Evolutionary conservation across 2,797 vertebrate species (phyloP).

Genomic region (Peromyscus aztecus): DNA sequence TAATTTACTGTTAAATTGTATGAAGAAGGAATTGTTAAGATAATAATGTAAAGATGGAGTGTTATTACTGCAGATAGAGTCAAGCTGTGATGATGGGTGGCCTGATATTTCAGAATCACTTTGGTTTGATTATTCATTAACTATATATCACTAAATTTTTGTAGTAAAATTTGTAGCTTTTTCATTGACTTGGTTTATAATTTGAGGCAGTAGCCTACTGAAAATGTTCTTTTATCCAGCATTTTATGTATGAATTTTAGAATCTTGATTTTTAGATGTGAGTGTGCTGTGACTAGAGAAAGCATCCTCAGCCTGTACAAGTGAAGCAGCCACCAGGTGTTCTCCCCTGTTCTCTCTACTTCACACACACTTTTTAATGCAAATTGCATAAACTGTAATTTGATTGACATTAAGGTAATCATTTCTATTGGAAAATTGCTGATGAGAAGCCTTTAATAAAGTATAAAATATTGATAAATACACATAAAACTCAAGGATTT

Average conservation of each 20-base stretch:
- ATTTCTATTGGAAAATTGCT: conserved; percentile 37
- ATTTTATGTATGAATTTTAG: conserved; percentile 48
- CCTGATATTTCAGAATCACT: conserved; percentile 34
- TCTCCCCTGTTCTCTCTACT: neutral
- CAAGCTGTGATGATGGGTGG: neutral
- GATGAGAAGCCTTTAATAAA: neutral
- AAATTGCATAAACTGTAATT: conserved; percentile 1
- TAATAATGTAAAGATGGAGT: conserved; percentile 35
- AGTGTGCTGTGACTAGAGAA: neutral
- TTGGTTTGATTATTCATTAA: conserved; percentile 43
- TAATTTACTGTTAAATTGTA: conserved; percentile 27
- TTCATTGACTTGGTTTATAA: neutral
- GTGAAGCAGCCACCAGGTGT: neutral
- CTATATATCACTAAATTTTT: conserved; percentile 10
- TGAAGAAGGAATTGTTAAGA: neutral
- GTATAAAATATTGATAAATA: conserved; percentile 20
- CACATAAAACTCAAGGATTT: neutral
- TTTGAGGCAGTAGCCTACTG: conserved; percentile 44
- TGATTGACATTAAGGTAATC: conserved; percentile 38
- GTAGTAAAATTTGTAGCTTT: conserved; percentile 38
- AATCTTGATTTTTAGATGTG: conserved; percentile 46
- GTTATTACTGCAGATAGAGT: conserved; percentile 1
- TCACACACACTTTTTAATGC: neutral
- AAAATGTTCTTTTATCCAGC: conserved; percentile 28
- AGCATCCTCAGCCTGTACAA: neutral